These are phyloP conservation scores for Nasonia giraulti DNA, from an alignment of 1,140 invertebrate genomes.

Conservation along the genomic window DNA sequence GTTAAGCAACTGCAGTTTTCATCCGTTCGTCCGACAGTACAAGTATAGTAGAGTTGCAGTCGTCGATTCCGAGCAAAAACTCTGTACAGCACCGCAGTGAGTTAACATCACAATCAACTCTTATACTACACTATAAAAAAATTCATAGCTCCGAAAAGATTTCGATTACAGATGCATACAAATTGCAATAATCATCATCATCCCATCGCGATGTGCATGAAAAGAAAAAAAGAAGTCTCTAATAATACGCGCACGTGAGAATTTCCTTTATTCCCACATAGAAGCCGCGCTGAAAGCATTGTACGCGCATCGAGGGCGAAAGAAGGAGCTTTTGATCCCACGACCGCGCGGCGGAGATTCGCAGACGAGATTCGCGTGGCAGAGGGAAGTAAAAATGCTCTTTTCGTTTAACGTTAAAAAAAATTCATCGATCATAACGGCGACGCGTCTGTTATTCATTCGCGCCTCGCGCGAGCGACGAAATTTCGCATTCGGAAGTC, in stretches of 20 bases:
- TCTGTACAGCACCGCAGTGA: neutral
- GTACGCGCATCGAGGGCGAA: conserved; percentile 9
- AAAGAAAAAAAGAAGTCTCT: too few relatives aligned
- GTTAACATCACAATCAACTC: neutral
- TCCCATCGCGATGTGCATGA: too few relatives aligned
- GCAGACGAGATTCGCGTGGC: conserved; percentile 19
- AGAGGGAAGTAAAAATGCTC: neutral
- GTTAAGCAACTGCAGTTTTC: neutral
- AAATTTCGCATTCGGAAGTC: conserved; percentile 5
- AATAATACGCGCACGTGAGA: conserved; percentile 56
- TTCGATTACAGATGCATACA: too few relatives aligned
- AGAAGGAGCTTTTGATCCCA: conserved; percentile 36
- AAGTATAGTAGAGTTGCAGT: too few relatives aligned
- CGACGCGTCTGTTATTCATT: neutral
- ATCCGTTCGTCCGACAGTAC: neutral
- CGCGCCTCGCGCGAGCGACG: too few relatives aligned
- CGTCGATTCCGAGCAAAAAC: too few relatives aligned
- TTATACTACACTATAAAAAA: neutral
- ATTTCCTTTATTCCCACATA: conserved; percentile 59
- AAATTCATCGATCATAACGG: too few relatives aligned
- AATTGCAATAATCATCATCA: too few relatives aligned
- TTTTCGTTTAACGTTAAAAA: too few relatives aligned
- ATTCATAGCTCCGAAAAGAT: too few relatives aligned
- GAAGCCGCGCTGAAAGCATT: conserved; percentile 56
- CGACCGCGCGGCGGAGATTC: conserved; percentile 39